Evolutionary conservation across 2,888 invertebrate genomes (phyloP), one percentile per base, ranked within the genome.

Genomic region (Lypha dubia): DNA sequence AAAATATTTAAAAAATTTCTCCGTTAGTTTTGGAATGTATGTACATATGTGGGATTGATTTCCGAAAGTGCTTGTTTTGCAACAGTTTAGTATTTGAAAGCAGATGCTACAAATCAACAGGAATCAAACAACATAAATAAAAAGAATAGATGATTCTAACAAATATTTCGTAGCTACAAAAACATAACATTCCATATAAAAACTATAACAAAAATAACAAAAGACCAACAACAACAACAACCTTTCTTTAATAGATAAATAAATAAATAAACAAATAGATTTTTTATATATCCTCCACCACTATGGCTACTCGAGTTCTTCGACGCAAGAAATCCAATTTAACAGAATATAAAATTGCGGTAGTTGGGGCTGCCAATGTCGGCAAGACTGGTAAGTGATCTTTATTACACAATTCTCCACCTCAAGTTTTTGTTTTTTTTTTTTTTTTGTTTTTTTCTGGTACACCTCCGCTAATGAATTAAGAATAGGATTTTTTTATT

Each of bases 301-400:
- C 22, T 28, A 95, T 95, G 95, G 94, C 96, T 89, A 95, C 96
- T 87, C 95, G 96, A 89, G 96, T 96, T 63, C 97, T 97, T 87
- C 94, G 97, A 88, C 94, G 97, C 89, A 98, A 97, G 93, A 98
- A 98, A 93, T 97, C 97, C 58, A 96, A 97, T 88, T 93, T 97
- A 86, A 95, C 96, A 84, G 97, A 98, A 93, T 96, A 98, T 87
- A 98, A 98, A 94, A 96, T 98, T 88, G 97, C 96, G 53, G 96
- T 98, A 88, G 94, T 98, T 87, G 98, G 98, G 77, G 97, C 97
- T 79, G 96, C 97, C 17, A 95, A 96, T 86, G 98, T 98, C 87
- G 98, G 98, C 85, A 98, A 98, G 93, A 98, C 97, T 93, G 98
- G 98, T 98, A 94, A 93, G 95, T 86, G n/a, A n/a, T 41, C 6